phyloP scores from a whole-genome alignment of 2,888 invertebrate species.

The Drosophila recens region DNA sequence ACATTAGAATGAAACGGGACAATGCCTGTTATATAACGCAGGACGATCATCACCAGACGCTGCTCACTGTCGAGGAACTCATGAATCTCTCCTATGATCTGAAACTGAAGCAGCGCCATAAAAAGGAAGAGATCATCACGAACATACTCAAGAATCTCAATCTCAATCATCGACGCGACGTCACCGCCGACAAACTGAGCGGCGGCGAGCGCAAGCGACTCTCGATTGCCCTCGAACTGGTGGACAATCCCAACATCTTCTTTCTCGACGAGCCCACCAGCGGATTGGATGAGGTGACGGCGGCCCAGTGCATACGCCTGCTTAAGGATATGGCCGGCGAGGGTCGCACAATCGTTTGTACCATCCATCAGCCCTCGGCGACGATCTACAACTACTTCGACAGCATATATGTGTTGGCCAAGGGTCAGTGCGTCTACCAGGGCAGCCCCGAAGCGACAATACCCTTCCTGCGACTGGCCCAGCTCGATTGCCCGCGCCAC shows the following conservation, averaged over 20 bases:
- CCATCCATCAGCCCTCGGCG: constrained; percentile 90
- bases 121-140: constrained; percentile 76
- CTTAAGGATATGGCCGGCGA: constrained; percentile 87
- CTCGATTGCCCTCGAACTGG: constrained; percentile 92
- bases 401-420: constrained; percentile 88
- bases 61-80: constrained; percentile 90
- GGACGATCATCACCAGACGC: constrained; percentile 90
- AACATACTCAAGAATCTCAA: constrained; percentile 83
- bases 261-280: constrained; percentile 94
- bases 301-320: constrained; percentile 87
- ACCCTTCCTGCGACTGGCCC: constrained; percentile 87
- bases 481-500: constrained; percentile 88
- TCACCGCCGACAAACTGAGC: constrained; percentile 87
- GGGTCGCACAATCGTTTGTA: constrained; percentile 89
- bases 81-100: constrained; percentile 92
- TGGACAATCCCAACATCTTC: constrained; percentile 93
- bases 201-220: constrained; percentile 93
- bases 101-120: constrained; percentile 86
- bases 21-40: constrained; percentile 94
- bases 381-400: constrained; percentile 88
- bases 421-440: constrained; percentile 89
- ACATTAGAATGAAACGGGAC: constrained; percentile 89
- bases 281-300: constrained; percentile 89
- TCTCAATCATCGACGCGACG: constrained; percentile 83
- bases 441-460: constrained; percentile 88